Percentiles rank a stretch among this genome's conserved stretches.
phyloP scores from a whole-genome alignment of 2,888 invertebrate species.

The Heliconius aoede region DNA sequence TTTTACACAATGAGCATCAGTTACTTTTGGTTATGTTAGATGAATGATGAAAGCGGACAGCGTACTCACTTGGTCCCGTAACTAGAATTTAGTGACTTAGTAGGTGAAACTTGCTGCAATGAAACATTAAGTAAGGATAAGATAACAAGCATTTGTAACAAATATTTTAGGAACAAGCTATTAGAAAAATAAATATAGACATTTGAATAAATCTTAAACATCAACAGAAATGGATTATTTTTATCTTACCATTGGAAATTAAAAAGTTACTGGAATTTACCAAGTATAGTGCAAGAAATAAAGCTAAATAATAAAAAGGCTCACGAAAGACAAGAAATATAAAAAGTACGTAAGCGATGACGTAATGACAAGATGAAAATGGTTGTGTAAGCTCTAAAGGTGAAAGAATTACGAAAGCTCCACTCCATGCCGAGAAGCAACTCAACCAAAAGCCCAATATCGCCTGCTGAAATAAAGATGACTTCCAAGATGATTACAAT shows the following conservation, averaged over 20 bases:
- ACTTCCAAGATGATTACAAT: neutral
- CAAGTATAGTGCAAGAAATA: constrained; percentile 40
- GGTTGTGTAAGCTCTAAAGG: constrained; percentile 1
- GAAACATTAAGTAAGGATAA: constrained; percentile 77
- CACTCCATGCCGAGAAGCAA: constrained; percentile 43
- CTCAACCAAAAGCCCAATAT: constrained; percentile 30
- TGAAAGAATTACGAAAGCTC: constrained; percentile 34
- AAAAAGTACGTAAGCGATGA: constrained; percentile 19
- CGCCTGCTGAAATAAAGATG: constrained; percentile 15
- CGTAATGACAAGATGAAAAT: neutral
- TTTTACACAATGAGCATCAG: constrained; percentile 26
- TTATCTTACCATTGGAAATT: constrained; percentile 12
- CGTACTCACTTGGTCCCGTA: constrained; percentile 77
- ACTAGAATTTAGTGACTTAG: constrained; percentile 82
- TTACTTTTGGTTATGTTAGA: constrained; percentile 36
- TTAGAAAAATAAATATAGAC: constrained; percentile 49
- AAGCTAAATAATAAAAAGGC: constrained; percentile 31
- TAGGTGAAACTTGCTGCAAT: constrained; percentile 82
- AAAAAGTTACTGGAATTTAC: constrained; percentile 1
- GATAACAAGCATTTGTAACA: constrained; percentile 67
- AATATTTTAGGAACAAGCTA: constrained; percentile 61
- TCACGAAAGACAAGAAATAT: constrained; percentile 2
- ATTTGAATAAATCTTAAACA: constrained; percentile 44
- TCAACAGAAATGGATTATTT: constrained; percentile 38
- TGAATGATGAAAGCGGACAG: constrained; percentile 38